Percentiles rank a stretch among this genome's conserved stretches.
Evolutionary conservation across 2,888 invertebrate genomes (phyloP).

Genomic region (Cylloceria caligata): DNA sequence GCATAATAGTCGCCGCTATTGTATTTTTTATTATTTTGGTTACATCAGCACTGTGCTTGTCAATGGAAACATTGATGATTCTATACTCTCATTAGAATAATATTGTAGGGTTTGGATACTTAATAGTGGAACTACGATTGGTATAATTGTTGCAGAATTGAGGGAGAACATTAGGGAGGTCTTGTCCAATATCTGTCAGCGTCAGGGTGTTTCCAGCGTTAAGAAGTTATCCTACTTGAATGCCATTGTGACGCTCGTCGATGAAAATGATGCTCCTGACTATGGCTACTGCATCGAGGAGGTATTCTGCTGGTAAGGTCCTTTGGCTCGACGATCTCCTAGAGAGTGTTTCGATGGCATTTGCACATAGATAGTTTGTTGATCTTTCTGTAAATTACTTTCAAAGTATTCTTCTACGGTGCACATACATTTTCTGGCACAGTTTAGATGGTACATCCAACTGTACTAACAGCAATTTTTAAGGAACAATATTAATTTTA

Average conservation of each 20-base stretch:
- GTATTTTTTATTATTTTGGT: not conserved
- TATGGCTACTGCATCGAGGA: slow-evolving; percentile 92
- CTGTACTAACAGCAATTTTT: no score
- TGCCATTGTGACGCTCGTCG: slow-evolving; percentile 92
- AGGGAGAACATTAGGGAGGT: slow-evolving; percentile 87
- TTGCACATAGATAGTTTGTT: not conserved
- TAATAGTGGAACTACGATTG: not conserved
- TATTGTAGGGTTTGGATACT: not conserved
- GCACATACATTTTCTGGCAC: no score
- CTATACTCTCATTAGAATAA: no score
- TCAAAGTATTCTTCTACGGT: no score
- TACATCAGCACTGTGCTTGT: not conserved
- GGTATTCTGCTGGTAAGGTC: slow-evolving; percentile 91
- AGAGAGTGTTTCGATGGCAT: slow-evolving; percentile 6
- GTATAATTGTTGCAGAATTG: slow-evolving; percentile 83
- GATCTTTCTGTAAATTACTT: not conserved
- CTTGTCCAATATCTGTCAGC: slow-evolving; percentile 87
- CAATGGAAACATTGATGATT: not conserved
- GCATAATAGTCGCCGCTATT: no score
- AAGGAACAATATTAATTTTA: no score
- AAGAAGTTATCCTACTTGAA: slow-evolving; percentile 95
- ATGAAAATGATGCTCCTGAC: slow-evolving; percentile 87
- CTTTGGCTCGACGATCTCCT: not conserved
- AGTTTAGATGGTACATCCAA: no score
- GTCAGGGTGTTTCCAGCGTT: slow-evolving; percentile 89